Percentiles rank a stretch among this genome's conserved stretches.
These are phyloP conservation scores for Platalea minor DNA, from an alignment of 2,797 vertebrate genomes.

Conservation along the genomic window DNA sequence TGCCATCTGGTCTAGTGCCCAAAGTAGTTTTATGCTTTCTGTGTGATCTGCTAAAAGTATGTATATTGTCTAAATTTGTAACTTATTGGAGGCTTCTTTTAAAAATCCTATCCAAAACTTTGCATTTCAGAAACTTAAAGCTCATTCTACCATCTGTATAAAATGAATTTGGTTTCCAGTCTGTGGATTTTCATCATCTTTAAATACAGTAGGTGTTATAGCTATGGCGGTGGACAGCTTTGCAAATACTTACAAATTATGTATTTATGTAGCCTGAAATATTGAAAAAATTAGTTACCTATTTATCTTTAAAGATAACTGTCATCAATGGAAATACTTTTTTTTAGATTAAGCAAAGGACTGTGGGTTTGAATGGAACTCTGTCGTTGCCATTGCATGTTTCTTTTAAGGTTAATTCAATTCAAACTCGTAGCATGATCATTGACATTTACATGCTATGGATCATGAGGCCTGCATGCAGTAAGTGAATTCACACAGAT, in stretches of 20 bases:
- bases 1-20: neutral
- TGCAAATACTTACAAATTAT: neutral
- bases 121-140: neutral
- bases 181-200: neutral
- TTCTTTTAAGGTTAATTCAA: constrained; percentile 3
- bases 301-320: neutral
- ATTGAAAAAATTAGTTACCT: neutral
- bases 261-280: neutral
- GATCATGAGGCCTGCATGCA: neutral
- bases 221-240: neutral
- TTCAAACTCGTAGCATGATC: neutral
- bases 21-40: neutral
- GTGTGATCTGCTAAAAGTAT: neutral
- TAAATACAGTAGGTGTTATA: neutral
- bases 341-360: neutral
- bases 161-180: neutral
- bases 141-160: neutral
- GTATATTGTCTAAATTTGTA: neutral
- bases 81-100: neutral
- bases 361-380: neutral
- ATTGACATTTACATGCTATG: constrained; percentile 17
- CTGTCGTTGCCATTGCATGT: neutral
- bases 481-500: neutral
- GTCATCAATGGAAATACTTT: neutral
- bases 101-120: neutral